phyloP scores from a whole-genome alignment of 1,140 invertebrate genomes.

The Neuroterus valhalla region DNA sequence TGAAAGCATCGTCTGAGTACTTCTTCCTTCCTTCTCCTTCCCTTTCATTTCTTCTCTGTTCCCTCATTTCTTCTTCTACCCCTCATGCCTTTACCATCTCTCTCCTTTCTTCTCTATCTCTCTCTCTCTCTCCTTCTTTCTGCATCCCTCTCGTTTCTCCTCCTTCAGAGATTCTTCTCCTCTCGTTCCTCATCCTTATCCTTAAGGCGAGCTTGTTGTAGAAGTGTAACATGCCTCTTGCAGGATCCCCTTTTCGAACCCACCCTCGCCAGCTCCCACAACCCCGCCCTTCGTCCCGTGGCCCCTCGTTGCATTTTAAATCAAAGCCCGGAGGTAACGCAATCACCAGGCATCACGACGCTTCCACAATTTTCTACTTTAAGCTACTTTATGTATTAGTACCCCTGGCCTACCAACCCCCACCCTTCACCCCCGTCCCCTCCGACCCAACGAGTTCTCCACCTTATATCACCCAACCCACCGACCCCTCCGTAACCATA shows the following conservation, averaged over 20 bases:
- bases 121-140: slow-evolving; percentile 23
- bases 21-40: slow-evolving; percentile 17
- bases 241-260: slow-evolving; percentile 54
- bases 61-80: slow-evolving; percentile 25
- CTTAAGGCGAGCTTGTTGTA: slow-evolving; percentile 46
- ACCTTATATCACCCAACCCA: slow-evolving; percentile 17
- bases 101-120: background rate
- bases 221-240: slow-evolving; percentile 53
- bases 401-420: slow-evolving; percentile 50
- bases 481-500: slow-evolving; percentile 28
- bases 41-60: background rate
- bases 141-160: slow-evolving; percentile 19
- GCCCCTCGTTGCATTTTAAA: slow-evolving; percentile 75
- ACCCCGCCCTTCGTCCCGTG: slow-evolving; percentile 51
- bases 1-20: slow-evolving; percentile 36
- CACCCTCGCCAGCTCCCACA: slow-evolving; percentile 49
- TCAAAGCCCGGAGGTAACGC: slow-evolving; percentile 76
- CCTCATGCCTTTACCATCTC: slow-evolving; percentile 10
- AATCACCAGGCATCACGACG: slow-evolving; percentile 76
- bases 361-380: slow-evolving; percentile 77
- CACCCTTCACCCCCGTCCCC: slow-evolving; percentile 40
- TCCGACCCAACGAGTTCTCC: slow-evolving; percentile 35
- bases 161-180: slow-evolving; percentile 41
- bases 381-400: slow-evolving; percentile 77
- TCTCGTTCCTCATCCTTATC: slow-evolving; percentile 41